Conservation (phyloP, 2,888 invertebrate species). For the Sarcophaga rosellei region DNA sequence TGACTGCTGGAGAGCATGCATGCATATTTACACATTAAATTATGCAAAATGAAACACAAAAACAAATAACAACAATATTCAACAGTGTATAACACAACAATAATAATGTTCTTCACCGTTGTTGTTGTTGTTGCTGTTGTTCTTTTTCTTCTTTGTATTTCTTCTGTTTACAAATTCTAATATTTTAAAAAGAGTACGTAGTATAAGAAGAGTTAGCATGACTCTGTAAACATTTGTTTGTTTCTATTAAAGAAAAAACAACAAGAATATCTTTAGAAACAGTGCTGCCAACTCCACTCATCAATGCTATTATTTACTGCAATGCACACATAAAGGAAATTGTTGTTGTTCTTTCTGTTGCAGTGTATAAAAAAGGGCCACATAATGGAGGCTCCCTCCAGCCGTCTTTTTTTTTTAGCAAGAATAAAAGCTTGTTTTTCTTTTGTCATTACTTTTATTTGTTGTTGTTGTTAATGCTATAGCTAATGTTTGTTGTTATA, state of each 20-base stretch:
- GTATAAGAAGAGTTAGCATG: too few species aligned
- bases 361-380: slow-evolving; percentile 20
- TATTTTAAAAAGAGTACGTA: too few species aligned
- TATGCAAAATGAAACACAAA: slow-evolving; percentile 51
- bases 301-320: neutral
- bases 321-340: slow-evolving; percentile 15
- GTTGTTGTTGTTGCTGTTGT: neutral
- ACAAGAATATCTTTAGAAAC: slow-evolving; percentile 6
- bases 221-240: neutral
- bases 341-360: slow-evolving; percentile 6
- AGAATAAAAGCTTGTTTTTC: slow-evolving; percentile 12
- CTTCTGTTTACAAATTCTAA: neutral
- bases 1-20: slow-evolving; percentile 13
- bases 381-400: slow-evolving; percentile 26
- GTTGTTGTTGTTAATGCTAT: neutral
- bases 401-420: too few species aligned
- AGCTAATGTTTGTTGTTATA: neutral
- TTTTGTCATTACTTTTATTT: neutral
- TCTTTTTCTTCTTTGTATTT: neutral
- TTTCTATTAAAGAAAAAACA: neutral
- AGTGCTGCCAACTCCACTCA: slow-evolving; percentile 37
- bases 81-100: slow-evolving; percentile 38
- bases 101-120: neutral
- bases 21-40: slow-evolving; percentile 56
- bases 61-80: slow-evolving; percentile 15